Evolutionary conservation across 2,113 vertebrate genomes (phyloP).

Genomic region (Hippocampus zosterae): DNA sequence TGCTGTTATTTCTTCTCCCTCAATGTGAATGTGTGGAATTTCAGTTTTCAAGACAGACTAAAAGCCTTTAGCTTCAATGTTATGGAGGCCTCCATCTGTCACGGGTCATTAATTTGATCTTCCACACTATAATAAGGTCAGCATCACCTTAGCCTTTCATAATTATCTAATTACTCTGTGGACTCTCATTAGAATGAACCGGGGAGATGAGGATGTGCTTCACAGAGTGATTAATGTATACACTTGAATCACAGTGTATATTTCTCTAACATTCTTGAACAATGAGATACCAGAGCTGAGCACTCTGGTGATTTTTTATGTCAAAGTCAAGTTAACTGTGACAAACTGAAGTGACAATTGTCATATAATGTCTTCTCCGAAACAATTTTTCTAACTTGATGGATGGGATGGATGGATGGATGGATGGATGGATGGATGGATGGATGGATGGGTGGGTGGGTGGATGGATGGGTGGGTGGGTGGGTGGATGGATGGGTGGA

Average conservation of each 20-base stretch:
- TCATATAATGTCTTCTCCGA: not conserved
- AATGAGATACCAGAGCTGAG: not conserved
- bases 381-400: not conserved
- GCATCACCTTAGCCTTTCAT: conserved; percentile 58
- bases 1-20: not conserved
- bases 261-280: conserved; percentile 7
- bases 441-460: too few relatives aligned
- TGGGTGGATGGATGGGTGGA: not conserved
- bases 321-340: not conserved
- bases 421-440: not conserved
- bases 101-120: conserved; percentile 61
- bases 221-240: conserved; percentile 8
- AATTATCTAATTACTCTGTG: conserved; percentile 61
- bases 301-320: not conserved
- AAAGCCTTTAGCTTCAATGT: not conserved
- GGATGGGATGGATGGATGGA: not conserved
- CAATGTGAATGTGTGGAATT: not conserved
- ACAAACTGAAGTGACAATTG: not conserved
- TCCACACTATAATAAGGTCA: conserved; percentile 61
- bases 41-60: conserved; percentile 6
- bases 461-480: not conserved
- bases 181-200: conserved; percentile 39
- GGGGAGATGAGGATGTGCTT: conserved; percentile 12
- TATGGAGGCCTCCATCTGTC: conserved; percentile 58
- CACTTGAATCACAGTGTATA: conserved; percentile 9